These are phyloP conservation scores for Odontocolon sp. DNA, from an alignment of 2,888 invertebrate genomes.

Conservation along the genomic window DNA sequence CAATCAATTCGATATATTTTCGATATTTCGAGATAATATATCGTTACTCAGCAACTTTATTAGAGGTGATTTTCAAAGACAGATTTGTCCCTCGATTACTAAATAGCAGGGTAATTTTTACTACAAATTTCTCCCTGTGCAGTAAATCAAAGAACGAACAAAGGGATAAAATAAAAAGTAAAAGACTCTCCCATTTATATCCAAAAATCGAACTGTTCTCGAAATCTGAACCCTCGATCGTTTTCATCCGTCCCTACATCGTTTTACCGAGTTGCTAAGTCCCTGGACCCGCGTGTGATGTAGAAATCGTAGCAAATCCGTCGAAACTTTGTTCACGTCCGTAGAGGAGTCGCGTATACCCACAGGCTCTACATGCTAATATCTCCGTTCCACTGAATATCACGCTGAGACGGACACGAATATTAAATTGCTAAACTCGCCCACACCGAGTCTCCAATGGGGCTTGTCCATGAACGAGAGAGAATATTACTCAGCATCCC, in stretches of 20 bases:
- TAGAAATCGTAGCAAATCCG: constrained; percentile 62
- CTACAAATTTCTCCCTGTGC: too few relatives aligned
- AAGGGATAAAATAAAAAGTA: too few relatives aligned
- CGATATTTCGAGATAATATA: too few relatives aligned
- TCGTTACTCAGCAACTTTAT: too few relatives aligned
- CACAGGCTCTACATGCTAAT: constrained; percentile 72
- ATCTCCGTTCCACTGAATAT: constrained; percentile 74
- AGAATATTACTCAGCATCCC: neutral
- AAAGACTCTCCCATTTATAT: too few relatives aligned
- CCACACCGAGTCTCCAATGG: neutral
- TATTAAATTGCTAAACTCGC: constrained; percentile 71
- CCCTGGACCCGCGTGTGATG: neutral
- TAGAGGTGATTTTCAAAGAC: too few relatives aligned
- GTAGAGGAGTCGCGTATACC: neutral
- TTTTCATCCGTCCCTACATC: neutral
- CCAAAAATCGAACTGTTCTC: too few relatives aligned
- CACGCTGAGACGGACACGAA: constrained; percentile 66
- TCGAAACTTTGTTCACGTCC: constrained; percentile 66
- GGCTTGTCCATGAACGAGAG: constrained; percentile 14
- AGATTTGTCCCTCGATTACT: too few relatives aligned
- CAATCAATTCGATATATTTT: too few relatives aligned
- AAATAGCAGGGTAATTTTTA: too few relatives aligned
- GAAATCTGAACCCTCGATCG: too few relatives aligned
- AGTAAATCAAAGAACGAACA: too few relatives aligned
- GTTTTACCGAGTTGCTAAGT: neutral